Evolutionary conservation across 1,140 invertebrate genomes (phyloP).

Genomic region (Drosophila mauritiana): DNA sequence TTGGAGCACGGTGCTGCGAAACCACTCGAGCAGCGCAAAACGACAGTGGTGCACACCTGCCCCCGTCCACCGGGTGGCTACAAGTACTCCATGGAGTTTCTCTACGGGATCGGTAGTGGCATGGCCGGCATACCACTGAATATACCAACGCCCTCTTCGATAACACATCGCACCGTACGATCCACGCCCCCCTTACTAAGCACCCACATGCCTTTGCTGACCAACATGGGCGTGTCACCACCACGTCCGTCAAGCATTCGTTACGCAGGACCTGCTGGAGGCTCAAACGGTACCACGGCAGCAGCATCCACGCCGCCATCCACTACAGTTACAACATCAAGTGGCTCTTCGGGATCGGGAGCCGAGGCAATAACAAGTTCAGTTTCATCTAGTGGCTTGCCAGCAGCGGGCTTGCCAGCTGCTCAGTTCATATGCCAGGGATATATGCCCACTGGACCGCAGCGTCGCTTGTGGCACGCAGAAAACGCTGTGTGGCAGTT

Average conservation of each 20-base stretch:
- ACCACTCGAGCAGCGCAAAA: constrained; percentile 27
- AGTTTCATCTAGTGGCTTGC: background rate
- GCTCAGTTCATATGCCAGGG: constrained; percentile 56
- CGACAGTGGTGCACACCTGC: constrained; percentile 35
- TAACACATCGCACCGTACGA: constrained; percentile 56
- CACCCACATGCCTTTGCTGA: constrained; percentile 21
- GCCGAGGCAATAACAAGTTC: constrained; percentile 1
- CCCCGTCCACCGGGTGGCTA: constrained; percentile 70
- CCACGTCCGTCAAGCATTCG: constrained; percentile 23
- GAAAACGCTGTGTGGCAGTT: constrained; percentile 72
- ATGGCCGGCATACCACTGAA: constrained; percentile 58
- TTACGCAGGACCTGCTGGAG: constrained; percentile 24
- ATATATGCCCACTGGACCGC: constrained; percentile 48
- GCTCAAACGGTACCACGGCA: constrained; percentile 3
- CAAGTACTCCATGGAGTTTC: constrained; percentile 70
- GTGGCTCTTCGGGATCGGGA: background rate
- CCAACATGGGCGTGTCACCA: constrained; percentile 13
- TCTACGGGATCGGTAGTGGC: constrained; percentile 59
- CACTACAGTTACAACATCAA: background rate
- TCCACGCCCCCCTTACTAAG: constrained; percentile 38
- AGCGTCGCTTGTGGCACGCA: constrained; percentile 66
- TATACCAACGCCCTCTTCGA: constrained; percentile 63
- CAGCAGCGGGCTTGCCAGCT: constrained; percentile 9
- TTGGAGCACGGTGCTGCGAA: background rate
- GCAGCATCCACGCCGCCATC: constrained; percentile 15